phyloP scores from a whole-genome alignment of 2,113 vertebrate species.

The Syrrhaptes paradoxus region DNA sequence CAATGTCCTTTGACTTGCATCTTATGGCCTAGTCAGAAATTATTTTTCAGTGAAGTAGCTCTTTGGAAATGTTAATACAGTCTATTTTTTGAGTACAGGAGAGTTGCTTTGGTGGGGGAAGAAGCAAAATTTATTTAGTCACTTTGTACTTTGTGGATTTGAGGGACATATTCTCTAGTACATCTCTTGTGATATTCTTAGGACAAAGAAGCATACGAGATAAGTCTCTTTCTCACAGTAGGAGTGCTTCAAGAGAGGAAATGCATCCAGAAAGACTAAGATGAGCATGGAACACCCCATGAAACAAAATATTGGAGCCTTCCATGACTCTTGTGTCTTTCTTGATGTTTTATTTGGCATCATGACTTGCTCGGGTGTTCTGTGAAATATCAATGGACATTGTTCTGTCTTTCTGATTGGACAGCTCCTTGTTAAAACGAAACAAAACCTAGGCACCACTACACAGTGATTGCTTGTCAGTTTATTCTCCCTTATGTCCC shows the following conservation, averaged over 20 bases:
- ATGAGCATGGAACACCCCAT: fast-evolving
- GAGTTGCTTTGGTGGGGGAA: not conserved
- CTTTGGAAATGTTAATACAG: not conserved
- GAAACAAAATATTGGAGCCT: not conserved
- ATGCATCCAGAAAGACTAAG: not conserved
- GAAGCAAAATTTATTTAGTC: not conserved
- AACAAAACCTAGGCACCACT: not conserved
- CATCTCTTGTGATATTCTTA: not conserved
- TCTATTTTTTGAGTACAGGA: not conserved
- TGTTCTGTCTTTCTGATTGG: not conserved
- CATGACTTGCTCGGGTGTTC: not conserved
- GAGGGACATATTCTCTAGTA: not conserved
- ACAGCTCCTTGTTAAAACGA: not conserved
- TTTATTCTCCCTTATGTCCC: not conserved
- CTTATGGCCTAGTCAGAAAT: not conserved
- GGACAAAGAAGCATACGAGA: not conserved
- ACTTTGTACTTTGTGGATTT: not conserved
- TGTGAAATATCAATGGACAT: not conserved
- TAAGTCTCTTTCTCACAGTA: not conserved
- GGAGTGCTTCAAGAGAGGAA: not conserved
- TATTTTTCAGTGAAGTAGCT: not conserved
- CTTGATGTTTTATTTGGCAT: not conserved
- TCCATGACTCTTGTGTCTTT: not conserved
- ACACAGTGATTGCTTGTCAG: not conserved
- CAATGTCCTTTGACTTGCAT: not conserved